Base-by-base conservation (phyloP, 2,888 invertebrate genomes). In the Mythimna loreyi region DNA sequence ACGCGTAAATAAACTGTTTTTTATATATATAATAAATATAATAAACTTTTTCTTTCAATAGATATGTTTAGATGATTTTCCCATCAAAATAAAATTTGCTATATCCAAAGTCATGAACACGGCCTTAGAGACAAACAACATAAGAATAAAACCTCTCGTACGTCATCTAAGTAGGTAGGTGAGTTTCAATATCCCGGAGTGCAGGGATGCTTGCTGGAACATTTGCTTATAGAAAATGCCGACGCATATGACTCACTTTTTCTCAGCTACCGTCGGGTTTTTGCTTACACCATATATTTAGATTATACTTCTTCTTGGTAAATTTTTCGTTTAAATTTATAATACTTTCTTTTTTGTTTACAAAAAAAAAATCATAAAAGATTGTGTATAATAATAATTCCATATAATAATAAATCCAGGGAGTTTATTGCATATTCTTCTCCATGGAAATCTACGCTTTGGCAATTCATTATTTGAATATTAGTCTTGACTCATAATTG, bases 141-240 rank as follows among this genome's bases (percentile, higher is more conserved):
- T 75, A 60, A 60, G 71, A 67, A 74, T 83, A 81, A 72, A 78
- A 78, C 63, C 25, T 43, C 45, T 40, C 40, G 28, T 64, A 52
- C 47, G 40, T 80, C 62, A 65, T 68, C 13, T 59, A 19, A 23
- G 53, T 65, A 53, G 16, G 30, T 68, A 56, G 21, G 33, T 25
- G 23, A 23, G 59, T 66, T 75, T 63, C 76, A 78, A 78, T 78
- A 78, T 66, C 59, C 50, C 40, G 19, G 60, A 75, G 70, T 66
- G 63, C 81, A 79, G 64, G 50, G 73, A 47, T 53, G 68, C 6
- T 40, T 13, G 57, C 11, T n/a, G 9, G 30, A 21, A 75, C 67
- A 67, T 72, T 67, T 75, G 67, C 67, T 56, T 56, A 72, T 47
- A 30, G 40, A 66, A 75, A 57, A 75, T 57, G 36, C 5, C 13